Evolutionary conservation across 1,140 invertebrate species (phyloP).

Genomic region (Pachyrhynchus sulphureomaculatus): DNA sequence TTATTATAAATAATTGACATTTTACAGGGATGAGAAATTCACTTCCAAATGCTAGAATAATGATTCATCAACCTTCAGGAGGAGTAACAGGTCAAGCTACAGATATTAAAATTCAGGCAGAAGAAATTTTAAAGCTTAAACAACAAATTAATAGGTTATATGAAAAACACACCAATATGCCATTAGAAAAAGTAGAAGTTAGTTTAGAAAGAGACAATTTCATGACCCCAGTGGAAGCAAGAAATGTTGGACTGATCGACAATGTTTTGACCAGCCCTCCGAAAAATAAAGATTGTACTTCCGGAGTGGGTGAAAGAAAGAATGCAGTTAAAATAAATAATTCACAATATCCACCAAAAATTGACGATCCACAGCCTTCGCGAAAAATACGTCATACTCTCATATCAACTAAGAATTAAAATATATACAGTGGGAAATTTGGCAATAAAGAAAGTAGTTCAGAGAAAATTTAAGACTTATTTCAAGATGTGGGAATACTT

Average conservation of each 20-base stretch:
- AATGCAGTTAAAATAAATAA: neutral
- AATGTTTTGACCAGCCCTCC: constrained; percentile 65
- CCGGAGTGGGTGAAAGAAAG: neutral
- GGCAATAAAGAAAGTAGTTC: no score
- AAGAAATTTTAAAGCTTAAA: constrained; percentile 95
- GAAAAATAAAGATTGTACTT: constrained; percentile 8
- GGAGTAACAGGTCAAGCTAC: constrained; percentile 93
- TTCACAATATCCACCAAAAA: no score
- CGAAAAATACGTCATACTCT: no score
- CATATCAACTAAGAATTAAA: no score
- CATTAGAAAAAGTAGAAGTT: constrained; percentile 72
- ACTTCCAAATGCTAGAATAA: constrained; percentile 95
- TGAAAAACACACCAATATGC: constrained; percentile 88
- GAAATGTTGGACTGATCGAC: constrained; percentile 93
- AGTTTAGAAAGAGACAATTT: constrained; percentile 94
- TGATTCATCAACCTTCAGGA: constrained; percentile 98
- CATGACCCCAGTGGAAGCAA: constrained; percentile 87
- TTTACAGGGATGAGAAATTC: constrained; percentile 63
- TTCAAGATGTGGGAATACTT: no score
- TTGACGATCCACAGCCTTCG: no score
- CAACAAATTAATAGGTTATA: constrained; percentile 88
- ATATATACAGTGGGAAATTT: no score
- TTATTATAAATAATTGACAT: no score
- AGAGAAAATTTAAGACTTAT: no score
- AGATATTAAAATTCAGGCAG: constrained; percentile 96